Conservation (phyloP, 2,797 vertebrate species). For the Eurystomus glaucurus region DNA sequence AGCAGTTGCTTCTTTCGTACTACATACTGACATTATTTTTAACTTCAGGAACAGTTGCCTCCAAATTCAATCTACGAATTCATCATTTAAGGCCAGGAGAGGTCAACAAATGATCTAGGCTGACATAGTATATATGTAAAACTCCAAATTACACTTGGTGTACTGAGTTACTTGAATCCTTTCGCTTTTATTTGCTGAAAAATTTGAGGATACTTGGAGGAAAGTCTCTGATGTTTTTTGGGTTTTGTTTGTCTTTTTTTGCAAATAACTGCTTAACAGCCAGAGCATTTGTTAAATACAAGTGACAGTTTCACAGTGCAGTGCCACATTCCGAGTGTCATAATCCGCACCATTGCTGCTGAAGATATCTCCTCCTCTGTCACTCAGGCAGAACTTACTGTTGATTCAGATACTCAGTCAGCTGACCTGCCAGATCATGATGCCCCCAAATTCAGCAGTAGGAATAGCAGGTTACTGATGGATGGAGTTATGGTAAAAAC, state of each 20-base stretch:
- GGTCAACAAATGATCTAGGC: background rate
- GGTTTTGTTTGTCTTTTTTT: conserved; percentile 15
- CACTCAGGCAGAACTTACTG: conserved; percentile 88
- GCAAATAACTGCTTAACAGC: conserved; percentile 79
- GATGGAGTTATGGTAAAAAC: conserved; percentile 83
- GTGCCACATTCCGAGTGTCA: conserved; percentile 93
- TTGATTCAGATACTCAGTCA: conserved; percentile 83
- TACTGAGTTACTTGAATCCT: background rate
- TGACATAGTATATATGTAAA: background rate
- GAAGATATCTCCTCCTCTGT: conserved; percentile 89
- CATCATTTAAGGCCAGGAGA: background rate
- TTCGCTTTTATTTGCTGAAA: background rate
- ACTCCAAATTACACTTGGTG: background rate
- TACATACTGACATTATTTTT: background rate
- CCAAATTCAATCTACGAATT: background rate
- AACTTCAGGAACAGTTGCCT: background rate
- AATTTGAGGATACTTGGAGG: background rate
- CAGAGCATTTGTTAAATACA: conserved; percentile 89
- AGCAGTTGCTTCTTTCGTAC: background rate
- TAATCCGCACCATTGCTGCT: conserved; percentile 94
- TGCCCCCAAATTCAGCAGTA: conserved; percentile 79
- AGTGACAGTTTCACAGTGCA: conserved; percentile 90
- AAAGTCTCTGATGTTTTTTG: background rate
- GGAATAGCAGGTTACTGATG: conserved; percentile 82
- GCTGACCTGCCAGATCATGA: conserved; percentile 77